phyloP scores from a whole-genome alignment of 2,113 vertebrate species.

The Scomber colias region DNA sequence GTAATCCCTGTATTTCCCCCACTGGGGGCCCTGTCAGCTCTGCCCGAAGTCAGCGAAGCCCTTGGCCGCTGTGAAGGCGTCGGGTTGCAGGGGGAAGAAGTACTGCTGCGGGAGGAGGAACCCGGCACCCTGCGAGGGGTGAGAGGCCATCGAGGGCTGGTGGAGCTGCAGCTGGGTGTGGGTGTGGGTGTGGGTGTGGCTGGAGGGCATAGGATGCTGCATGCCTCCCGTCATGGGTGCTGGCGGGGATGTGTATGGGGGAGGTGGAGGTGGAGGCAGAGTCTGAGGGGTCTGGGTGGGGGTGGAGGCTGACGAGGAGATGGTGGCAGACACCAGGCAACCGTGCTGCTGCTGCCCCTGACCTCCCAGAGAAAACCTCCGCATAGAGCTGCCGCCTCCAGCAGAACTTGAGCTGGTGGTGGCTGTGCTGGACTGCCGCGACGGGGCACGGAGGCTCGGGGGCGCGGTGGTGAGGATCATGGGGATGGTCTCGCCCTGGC shows the following conservation, averaged over 20 bases:
- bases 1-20: constrained; percentile 37
- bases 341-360: constrained; percentile 83
- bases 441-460: constrained; percentile 89
- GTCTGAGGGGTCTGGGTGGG: constrained; percentile 72
- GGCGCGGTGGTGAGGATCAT: constrained; percentile 94
- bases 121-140: constrained; percentile 83
- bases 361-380: constrained; percentile 90
- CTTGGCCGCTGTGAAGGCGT: constrained; percentile 88
- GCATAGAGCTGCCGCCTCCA: constrained; percentile 86
- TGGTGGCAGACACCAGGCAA: constrained; percentile 82
- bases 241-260: constrained; percentile 88
- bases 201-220: constrained; percentile 66
- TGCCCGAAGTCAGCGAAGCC: constrained; percentile 91
- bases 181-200: constrained; percentile 47
- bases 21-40: constrained; percentile 83
- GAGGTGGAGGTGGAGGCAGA: constrained; percentile 84
- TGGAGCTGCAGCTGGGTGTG: constrained; percentile 83
- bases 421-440: constrained; percentile 94
- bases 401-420: constrained; percentile 94
- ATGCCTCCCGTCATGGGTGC: constrained; percentile 76
- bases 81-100: constrained; percentile 92
- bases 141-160: constrained; percentile 78
- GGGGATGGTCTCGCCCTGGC: constrained; percentile 96
- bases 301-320: constrained; percentile 73
- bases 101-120: constrained; percentile 93